A percentile compares a stretch with the other conserved stretches of the same genome.
These are phyloP conservation scores for Toxotes chatareus DNA, from an alignment of 2,113 vertebrate species.

Conservation along the genomic window DNA sequence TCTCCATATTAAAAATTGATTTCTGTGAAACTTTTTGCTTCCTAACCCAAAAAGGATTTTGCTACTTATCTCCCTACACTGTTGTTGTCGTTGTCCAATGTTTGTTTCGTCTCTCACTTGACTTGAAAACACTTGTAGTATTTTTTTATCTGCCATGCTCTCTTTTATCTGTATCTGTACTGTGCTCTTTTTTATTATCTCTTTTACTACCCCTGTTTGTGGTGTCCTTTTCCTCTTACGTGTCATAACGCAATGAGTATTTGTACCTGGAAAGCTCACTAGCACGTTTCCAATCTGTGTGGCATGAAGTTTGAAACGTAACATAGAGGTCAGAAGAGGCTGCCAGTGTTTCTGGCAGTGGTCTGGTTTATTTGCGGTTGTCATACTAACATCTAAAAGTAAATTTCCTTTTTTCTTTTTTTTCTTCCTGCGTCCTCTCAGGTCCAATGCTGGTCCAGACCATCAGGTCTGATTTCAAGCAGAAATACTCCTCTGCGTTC, in stretches of 20 bases:
- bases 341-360: not conserved
- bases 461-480: slow-evolving; percentile 94
- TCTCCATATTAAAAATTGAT: not conserved
- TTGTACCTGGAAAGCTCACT: not conserved
- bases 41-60: not conserved
- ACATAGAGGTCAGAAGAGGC: not conserved
- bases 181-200: not conserved
- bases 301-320: not conserved
- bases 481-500: slow-evolving; percentile 93
- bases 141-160: not conserved
- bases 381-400: not conserved
- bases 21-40: not conserved
- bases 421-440: slow-evolving; percentile 56
- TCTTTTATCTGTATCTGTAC: not conserved
- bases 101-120: not conserved
- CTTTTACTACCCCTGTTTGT: not conserved
- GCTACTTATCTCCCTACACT: not conserved
- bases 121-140: not conserved
- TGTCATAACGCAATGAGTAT: not conserved
- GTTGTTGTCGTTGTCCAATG: not conserved
- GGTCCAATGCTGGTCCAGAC: slow-evolving; percentile 92
- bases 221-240: not conserved
- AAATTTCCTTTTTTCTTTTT: not conserved
- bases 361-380: not conserved
- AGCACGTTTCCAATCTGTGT: not conserved